Conservation (phyloP, 2,113 vertebrate genomes). For the Raja brachyura region DNA sequence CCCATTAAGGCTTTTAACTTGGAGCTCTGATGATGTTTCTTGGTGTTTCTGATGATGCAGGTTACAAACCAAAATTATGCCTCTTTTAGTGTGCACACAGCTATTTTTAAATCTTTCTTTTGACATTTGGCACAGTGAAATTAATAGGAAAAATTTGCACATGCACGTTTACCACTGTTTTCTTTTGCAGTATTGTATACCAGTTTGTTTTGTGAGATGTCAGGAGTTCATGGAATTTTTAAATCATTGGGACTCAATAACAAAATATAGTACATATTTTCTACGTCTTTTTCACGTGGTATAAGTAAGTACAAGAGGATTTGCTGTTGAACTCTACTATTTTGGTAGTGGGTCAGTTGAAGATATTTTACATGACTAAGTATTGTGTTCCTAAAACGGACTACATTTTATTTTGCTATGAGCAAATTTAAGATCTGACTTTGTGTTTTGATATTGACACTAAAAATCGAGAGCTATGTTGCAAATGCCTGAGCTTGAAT, state of each 20-base stretch:
- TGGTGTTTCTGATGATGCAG: background rate
- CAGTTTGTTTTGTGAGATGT: background rate
- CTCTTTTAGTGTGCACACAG: background rate
- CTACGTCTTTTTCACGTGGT: background rate
- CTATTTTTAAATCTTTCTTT: background rate
- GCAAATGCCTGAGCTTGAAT: background rate
- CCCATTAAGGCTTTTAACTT: background rate
- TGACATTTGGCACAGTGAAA: background rate
- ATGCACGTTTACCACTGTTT: background rate
- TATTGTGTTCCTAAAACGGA: background rate
- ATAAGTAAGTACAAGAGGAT: background rate
- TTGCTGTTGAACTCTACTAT: background rate
- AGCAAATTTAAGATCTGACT: background rate
- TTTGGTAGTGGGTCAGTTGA: background rate
- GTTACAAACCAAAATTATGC: background rate
- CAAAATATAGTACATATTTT: background rate
- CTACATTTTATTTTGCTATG: background rate
- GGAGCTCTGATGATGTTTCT: too few species aligned
- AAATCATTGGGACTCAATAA: background rate
- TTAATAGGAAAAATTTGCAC: background rate
- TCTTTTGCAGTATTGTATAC: background rate
- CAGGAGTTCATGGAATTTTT: background rate
- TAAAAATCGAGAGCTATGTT: background rate
- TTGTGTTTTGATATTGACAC: background rate
- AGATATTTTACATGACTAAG: background rate